These are phyloP conservation scores for Coccyzus lansbergi DNA, from an alignment of 2,797 vertebrate species.

Conservation along the genomic window DNA sequence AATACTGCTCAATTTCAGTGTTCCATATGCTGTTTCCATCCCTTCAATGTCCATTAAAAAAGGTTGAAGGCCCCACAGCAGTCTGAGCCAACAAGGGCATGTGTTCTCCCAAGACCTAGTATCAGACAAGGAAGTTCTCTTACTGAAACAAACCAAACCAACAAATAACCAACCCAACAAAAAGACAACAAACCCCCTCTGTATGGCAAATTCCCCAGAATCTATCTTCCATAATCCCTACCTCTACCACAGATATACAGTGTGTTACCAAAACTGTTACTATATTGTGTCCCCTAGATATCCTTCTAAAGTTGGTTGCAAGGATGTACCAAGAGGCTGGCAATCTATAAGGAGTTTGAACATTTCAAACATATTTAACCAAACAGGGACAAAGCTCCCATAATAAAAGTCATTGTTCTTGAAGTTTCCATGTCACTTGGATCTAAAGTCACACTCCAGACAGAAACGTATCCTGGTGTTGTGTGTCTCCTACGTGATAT, in stretches of 20 bases:
- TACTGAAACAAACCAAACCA: neutral
- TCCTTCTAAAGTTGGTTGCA: neutral
- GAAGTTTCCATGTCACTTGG: neutral
- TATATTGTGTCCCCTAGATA: neutral
- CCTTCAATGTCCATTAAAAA: neutral
- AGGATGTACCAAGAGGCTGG: neutral
- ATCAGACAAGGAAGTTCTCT: neutral
- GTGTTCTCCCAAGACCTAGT: neutral
- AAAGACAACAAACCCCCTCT: accelerated
- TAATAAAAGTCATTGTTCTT: neutral
- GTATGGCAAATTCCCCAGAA: neutral
- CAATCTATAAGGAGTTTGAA: neutral
- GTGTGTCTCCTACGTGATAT: no score
- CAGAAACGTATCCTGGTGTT: neutral
- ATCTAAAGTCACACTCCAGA: neutral
- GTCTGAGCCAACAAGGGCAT: neutral
- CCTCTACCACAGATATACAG: neutral
- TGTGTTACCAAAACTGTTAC: neutral
- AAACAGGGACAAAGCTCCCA: neutral
- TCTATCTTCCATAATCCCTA: neutral
- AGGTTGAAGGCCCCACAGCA: neutral
- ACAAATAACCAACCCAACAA: no score
- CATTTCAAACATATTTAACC: neutral
- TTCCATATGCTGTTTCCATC: neutral
- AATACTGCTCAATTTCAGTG: neutral